These are phyloP conservation scores for Pissodes strobi DNA, from an alignment of 1,140 invertebrate species.

Conservation along the genomic window DNA sequence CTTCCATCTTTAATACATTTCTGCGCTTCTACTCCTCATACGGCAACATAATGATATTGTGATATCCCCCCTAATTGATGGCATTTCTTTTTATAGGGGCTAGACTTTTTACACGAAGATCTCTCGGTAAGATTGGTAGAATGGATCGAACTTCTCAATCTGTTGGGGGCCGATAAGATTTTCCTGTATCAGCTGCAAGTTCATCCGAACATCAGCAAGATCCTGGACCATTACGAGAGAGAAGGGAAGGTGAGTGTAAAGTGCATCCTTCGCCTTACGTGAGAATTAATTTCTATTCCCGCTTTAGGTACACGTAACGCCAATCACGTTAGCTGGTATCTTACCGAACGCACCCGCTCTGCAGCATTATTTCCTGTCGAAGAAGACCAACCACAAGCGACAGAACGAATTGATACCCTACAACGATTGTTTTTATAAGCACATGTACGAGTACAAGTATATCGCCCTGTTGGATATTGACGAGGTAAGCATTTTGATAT, in stretches of 20 bases:
- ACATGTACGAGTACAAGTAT: conserved; percentile 89
- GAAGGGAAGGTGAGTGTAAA: conserved; percentile 60
- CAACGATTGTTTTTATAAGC: conserved; percentile 95
- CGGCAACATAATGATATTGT: no score
- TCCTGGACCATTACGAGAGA: conserved; percentile 79
- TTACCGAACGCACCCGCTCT: conserved; percentile 88
- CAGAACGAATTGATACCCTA: conserved; percentile 96
- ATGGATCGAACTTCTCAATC: conserved; percentile 87
- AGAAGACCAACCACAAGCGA: conserved; percentile 88
- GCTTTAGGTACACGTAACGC: conserved; percentile 74
- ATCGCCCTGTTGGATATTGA: conserved; percentile 91
- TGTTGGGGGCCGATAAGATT: conserved; percentile 90
- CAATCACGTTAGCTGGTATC: conserved; percentile 85
- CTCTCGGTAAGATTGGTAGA: conserved; percentile 88
- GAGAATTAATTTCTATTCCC: background rate
- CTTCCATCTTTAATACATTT: no score
- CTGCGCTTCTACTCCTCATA: no score
- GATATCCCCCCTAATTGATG: no score
- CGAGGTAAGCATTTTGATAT: conserved; percentile 70
- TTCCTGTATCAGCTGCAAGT: conserved; percentile 91
- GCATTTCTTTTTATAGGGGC: conserved; percentile 60
- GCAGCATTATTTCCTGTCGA: conserved; percentile 86
- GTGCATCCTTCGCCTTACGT: no score
- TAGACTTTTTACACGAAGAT: conserved; percentile 92
- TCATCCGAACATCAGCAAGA: conserved; percentile 89